Evolutionary conservation across 1,140 invertebrate genomes (phyloP).

Genomic region (Aphelinus certus): DNA sequence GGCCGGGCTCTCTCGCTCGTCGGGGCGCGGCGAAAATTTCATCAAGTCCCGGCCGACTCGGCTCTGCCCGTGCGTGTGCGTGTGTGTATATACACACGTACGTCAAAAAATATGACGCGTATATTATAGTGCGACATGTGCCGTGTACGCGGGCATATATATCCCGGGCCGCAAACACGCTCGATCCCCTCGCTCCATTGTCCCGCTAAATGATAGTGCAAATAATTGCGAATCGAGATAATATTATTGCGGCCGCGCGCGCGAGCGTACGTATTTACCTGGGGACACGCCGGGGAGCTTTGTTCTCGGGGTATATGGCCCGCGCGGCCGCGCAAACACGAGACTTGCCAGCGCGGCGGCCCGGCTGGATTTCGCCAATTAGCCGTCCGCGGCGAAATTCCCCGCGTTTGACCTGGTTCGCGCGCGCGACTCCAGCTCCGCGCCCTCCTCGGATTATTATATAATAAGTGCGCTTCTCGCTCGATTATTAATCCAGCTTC

Average conservation of each 20-base stretch:
- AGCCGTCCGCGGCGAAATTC: constrained; percentile 16
- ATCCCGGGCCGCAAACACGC: constrained; percentile 12
- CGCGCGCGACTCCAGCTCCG: too few relatives aligned
- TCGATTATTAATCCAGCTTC: too few relatives aligned
- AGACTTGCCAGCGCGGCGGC: neutral
- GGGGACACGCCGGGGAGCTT: neutral
- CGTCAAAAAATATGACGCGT: too few relatives aligned
- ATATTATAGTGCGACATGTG: too few relatives aligned
- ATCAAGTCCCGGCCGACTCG: neutral
- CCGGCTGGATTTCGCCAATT: constrained; percentile 28
- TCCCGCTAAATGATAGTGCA: constrained; percentile 44
- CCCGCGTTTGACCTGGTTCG: too few relatives aligned
- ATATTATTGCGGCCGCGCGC: constrained; percentile 45
- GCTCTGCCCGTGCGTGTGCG: neutral
- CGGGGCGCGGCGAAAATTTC: too few relatives aligned
- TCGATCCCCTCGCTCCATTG: constrained; percentile 24
- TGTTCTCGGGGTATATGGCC: neutral
- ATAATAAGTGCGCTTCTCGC: too few relatives aligned
- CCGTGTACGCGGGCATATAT: too few relatives aligned
- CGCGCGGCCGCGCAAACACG: constrained; percentile 26
- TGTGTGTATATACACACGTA: neutral
- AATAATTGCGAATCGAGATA: constrained; percentile 52
- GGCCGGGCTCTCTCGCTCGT: too few relatives aligned
- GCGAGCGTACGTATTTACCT: constrained; percentile 12
- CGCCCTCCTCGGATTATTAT: too few relatives aligned